Evolutionary conservation across 1,140 invertebrate species (phyloP), one percentile per base, ranked within the genome.

Genomic region (Phenacoccus solenopsis): DNA sequence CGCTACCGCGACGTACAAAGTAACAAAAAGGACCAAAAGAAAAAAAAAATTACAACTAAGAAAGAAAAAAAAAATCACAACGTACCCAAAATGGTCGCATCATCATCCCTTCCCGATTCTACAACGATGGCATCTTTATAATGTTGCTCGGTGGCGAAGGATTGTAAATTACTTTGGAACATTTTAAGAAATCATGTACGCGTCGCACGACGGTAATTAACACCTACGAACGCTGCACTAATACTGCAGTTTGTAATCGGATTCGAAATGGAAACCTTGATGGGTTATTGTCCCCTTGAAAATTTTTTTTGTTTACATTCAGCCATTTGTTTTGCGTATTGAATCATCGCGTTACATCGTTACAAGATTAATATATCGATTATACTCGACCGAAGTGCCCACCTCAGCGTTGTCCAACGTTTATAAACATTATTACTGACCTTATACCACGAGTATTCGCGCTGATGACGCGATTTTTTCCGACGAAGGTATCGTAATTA

Each of bases 341-440:
- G 59, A 64, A 64, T 64, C 59, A 64, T 64, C 59, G n/a, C n/a
- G 59, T 25, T 64, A 10, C 22, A 27, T 64, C 10, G 59, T 9
- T 64, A 22, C 2, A 64, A 64, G 59, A 64, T 64, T 49, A 24
- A 25, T 38, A 38, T 64, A 22, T 20, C 59, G 59, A 64, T 64
- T 64, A 16, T 59, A 59, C 20, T 25, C 16, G 38, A 3, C 16
- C 38, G 38, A 49, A 49, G 3, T 49, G 38, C 16, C 16, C 38
- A n/a, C 38, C 22, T 64, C 59, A 64, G 59, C 59, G 59, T 25
- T 64, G 25, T 64, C 12, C 21, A 64, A 24, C 59, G 59, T 64
- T 64, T 64, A 27, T 64, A 64, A 64, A 64, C 25, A 64, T 64
- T 25, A 64, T 3, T 27, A 64, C 59, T 64, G 59, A 64, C 59